Base-by-base conservation (phyloP, 2,888 invertebrate genomes). In the Xestobium rufovillosum region DNA sequence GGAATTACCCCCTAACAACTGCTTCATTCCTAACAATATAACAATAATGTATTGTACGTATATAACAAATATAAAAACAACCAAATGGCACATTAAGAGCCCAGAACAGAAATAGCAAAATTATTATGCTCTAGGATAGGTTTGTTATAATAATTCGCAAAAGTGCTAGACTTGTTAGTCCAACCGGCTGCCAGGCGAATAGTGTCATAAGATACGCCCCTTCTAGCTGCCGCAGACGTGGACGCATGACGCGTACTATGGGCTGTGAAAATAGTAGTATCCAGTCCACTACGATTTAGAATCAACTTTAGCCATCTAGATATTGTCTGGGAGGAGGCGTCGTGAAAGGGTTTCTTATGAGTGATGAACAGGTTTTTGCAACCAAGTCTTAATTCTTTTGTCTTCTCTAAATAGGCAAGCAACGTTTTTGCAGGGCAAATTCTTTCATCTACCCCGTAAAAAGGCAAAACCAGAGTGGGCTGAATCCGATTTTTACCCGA, bases 231-330 rank as follows among this genome's bases (percentile, higher is more conserved):
- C 8, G 39, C 38, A 1, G 51, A 53, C 3, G 52, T 49, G 4
- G 51, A 26, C 3, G 54, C 48, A 29, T 54, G 51, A 25, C 52
- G 31, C 1, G 51, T 51, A 14, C 45, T 39, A 19, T 51, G 50
- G n/a, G 47, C 38, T 13, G 31, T 42, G 34, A 52, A 53, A 3
- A 38, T 28, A 2, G 23, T 15, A 14, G 42, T 40, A 37, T 52
- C 43, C 12, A 52, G 39, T n/a, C 50, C 52, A n/a, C 44, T 38
- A 4, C 23, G 12, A 4, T 3, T 10, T 12, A 52, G 29, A 1
- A 35, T 39, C 11, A 12, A 13, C 35, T 50, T 51, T 4, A 52
- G 36, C 51, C 51, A 53, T 3, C 45, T 32, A 23, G 44, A 43
- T 10, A 51, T 16, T 1, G 49, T 48, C 34, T 52, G 50, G 2